Evolutionary conservation across 2,113 vertebrate species (phyloP).

Genomic region (Turdus rufiventris): DNA sequence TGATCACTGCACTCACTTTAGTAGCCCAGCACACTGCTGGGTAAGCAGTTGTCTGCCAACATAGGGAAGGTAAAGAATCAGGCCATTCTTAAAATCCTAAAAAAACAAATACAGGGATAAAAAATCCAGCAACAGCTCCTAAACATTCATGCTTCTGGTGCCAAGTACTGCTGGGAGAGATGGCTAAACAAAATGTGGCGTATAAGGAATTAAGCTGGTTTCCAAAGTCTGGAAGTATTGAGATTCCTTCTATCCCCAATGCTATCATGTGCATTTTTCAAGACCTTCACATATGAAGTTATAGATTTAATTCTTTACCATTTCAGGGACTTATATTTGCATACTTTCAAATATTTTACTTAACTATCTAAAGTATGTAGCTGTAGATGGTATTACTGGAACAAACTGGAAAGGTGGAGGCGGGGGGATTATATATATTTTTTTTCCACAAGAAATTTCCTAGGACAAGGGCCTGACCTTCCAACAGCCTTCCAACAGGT

Average conservation of each 20-base stretch:
- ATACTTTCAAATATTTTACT: not conserved
- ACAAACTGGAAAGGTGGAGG: not conserved
- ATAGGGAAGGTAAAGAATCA: not conserved
- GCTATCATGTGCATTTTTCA: not conserved
- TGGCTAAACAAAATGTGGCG: not conserved
- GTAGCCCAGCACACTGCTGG: not conserved
- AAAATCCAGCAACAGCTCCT: not conserved
- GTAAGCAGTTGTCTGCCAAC: accelerated
- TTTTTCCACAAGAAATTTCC: not conserved
- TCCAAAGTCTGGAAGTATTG: not conserved
- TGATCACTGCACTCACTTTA: not conserved
- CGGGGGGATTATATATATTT: not conserved
- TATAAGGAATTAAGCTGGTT: not conserved
- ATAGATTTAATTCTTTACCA: not conserved
- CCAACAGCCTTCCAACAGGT: not conserved
- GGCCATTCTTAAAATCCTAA: not conserved
- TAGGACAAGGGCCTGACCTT: not conserved
- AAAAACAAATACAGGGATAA: not conserved
- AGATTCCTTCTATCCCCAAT: not conserved
- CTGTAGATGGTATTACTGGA: not conserved
- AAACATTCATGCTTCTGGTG: not conserved
- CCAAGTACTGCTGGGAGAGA: not conserved
- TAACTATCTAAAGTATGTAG: not conserved
- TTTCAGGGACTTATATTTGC: not conserved
- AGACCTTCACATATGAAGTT: not conserved